These are phyloP conservation scores for Drosophila bocki DNA, from an alignment of 1,140 invertebrate genomes.

Conservation along the genomic window DNA sequence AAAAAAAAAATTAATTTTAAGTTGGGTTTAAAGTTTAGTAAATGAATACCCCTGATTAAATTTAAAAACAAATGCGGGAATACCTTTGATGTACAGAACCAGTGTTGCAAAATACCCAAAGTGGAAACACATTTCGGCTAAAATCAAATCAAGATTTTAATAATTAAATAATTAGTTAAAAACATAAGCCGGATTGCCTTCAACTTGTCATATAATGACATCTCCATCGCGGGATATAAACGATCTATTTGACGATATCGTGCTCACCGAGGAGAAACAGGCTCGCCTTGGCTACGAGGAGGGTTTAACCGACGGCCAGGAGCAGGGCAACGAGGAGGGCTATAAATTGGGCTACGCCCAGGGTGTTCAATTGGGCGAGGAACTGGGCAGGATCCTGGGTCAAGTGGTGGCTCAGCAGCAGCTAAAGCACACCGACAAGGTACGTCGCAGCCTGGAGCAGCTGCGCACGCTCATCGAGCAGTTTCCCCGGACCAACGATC, in stretches of 20 bases:
- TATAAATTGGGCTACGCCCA: constrained; percentile 89
- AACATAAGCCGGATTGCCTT: no score
- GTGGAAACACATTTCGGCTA: constrained; percentile 19
- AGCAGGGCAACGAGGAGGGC: constrained; percentile 87
- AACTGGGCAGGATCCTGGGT: constrained; percentile 88
- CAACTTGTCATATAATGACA: constrained; percentile 41
- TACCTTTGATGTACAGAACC: background rate
- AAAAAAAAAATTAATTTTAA: background rate
- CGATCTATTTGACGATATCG: constrained; percentile 88
- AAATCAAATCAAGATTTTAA: background rate
- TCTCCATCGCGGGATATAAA: constrained; percentile 86
- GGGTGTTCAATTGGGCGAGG: constrained; percentile 88
- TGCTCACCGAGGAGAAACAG: constrained; percentile 87
- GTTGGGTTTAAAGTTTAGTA: background rate
- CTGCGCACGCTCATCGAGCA: constrained; percentile 87
- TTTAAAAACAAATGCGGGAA: background rate
- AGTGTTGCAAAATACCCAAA: constrained; percentile 40
- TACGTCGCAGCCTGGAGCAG: constrained; percentile 86
- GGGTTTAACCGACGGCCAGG: constrained; percentile 86
- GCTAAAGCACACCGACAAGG: constrained; percentile 68
- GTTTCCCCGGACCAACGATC: constrained; percentile 89
- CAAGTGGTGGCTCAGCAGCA: constrained; percentile 81
- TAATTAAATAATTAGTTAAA: no score
- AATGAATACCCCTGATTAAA: background rate
- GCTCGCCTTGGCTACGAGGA: constrained; percentile 87